A percentile compares a stretch with the other conserved stretches of the same genome.
phyloP scores from a whole-genome alignment of 2,113 vertebrate genomes.

The Platysteira castanea region DNA sequence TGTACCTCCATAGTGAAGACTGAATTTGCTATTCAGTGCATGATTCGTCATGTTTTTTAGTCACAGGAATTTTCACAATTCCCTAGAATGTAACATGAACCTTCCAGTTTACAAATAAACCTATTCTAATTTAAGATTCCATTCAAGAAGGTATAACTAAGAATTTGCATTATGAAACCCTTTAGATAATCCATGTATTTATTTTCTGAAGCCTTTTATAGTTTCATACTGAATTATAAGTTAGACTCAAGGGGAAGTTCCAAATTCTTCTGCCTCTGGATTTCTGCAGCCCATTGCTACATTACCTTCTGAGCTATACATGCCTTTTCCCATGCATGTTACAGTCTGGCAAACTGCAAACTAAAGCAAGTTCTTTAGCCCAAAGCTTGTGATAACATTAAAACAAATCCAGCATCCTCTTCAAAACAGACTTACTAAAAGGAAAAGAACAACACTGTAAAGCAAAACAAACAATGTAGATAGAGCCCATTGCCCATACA shows the following conservation, averaged over 20 bases:
- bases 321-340: fast-evolving
- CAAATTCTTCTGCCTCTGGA: not conserved
- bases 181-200: not conserved
- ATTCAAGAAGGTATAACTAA: not conserved
- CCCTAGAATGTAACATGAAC: not conserved
- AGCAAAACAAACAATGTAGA: not conserved
- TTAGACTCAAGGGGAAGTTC: not conserved
- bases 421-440: not conserved
- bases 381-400: not conserved
- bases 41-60: not conserved
- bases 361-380: not conserved
- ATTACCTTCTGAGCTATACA: not conserved
- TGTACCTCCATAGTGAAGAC: not conserved
- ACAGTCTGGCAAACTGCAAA: not conserved
- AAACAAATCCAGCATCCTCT: not conserved
- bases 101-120: not conserved
- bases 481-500: not conserved
- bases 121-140: not conserved
- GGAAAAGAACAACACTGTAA: not conserved
- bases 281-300: not conserved
- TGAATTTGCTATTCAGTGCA: not conserved
- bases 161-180: not conserved
- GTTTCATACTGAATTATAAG: not conserved
- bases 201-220: not conserved
- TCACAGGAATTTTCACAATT: not conserved